Percentiles rank a stretch among this genome's conserved stretches.
Conservation (phyloP, 2,797 vertebrate genomes). For the Percopsis omiscomaycus region DNA sequence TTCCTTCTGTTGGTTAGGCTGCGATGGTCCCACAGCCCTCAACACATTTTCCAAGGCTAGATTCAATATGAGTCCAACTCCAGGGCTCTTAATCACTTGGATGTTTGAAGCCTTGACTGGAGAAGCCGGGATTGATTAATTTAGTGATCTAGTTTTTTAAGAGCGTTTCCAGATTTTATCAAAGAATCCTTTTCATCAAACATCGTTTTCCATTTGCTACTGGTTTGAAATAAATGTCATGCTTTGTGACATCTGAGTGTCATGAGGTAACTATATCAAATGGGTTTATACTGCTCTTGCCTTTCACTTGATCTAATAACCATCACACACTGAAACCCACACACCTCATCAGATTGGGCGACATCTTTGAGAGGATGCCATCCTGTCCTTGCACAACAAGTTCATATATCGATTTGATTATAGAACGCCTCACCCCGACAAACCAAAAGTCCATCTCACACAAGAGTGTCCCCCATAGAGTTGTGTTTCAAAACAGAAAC, state of each 20-base stretch:
- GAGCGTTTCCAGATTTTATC: neutral
- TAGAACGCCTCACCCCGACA: too few relatives aligned
- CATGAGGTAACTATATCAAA: too few relatives aligned
- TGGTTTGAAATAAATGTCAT: neutral
- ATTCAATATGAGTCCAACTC: constrained; percentile 31
- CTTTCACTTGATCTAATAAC: too few relatives aligned
- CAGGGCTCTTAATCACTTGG: neutral
- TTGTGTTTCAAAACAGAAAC: too few relatives aligned
- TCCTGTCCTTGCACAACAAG: too few relatives aligned
- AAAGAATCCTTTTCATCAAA: too few relatives aligned
- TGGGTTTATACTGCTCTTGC: too few relatives aligned
- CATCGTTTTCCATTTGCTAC: too few relatives aligned
- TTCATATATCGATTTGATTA: too few relatives aligned
- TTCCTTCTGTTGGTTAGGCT: constrained; percentile 57
- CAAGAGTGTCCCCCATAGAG: too few relatives aligned
- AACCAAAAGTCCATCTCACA: too few relatives aligned
- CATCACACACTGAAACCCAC: constrained; percentile 3
- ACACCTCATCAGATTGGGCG: neutral
- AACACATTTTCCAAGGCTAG: constrained; percentile 24
- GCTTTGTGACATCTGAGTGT: neutral
- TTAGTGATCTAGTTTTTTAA: constrained; percentile 12
- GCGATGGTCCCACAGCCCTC: constrained; percentile 41
- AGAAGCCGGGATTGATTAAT: constrained; percentile 29
- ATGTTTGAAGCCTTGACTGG: neutral
- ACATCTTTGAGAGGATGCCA: too few relatives aligned